Percentiles rank a stretch among this genome's conserved stretches.
These are phyloP conservation scores for Caenorhabditis sp. DNA, from an alignment of 2,888 invertebrate genomes.

Conservation along the genomic window DNA sequence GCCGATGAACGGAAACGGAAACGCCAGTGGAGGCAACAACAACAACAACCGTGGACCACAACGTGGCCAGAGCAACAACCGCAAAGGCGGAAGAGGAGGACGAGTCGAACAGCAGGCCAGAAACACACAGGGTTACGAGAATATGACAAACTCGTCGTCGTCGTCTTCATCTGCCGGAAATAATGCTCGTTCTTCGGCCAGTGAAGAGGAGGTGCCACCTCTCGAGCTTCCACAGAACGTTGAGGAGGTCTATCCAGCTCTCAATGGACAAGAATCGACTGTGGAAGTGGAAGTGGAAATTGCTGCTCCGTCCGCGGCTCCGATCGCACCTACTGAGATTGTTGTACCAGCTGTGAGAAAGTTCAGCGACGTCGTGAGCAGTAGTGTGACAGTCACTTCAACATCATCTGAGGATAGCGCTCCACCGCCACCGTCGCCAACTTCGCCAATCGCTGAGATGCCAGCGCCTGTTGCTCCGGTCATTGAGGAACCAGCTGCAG, in stretches of 20 bases:
- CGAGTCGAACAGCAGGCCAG: background rate
- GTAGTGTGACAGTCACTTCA: background rate
- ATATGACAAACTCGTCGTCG: background rate
- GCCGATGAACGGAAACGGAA: background rate
- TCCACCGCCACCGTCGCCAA: background rate
- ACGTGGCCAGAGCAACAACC: background rate
- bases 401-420: background rate
- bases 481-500: background rate
- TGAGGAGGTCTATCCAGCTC: background rate
- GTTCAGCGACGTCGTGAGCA: slow-evolving; percentile 38
- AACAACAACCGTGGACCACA: background rate
- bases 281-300: background rate
- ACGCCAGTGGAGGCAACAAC: background rate
- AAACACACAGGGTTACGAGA: background rate
- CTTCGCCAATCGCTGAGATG: background rate
- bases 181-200: background rate
- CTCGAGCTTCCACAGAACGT: background rate
- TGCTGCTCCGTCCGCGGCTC: background rate
- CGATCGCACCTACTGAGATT: background rate
- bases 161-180: slow-evolving; percentile 1
- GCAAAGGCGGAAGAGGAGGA: background rate
- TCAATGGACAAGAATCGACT: background rate
- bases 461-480: background rate
- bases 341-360: background rate
- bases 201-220: background rate